Percentiles rank a stretch among this genome's conserved stretches.
These are phyloP conservation scores for Sebastes aleutianus DNA, from an alignment of 2,797 vertebrate species.

Conservation along the genomic window DNA sequence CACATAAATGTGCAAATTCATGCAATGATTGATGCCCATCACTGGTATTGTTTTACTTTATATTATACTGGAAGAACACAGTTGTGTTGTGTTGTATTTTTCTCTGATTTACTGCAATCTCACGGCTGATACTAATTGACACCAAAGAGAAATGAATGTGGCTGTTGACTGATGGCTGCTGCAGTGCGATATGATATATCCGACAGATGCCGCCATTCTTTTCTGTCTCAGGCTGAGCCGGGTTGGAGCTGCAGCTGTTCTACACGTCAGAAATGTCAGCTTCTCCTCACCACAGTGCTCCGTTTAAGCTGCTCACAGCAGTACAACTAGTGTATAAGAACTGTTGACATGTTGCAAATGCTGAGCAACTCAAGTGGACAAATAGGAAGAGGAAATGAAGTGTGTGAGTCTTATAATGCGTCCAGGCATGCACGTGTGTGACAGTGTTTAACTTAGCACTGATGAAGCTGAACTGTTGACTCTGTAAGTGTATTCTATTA, in stretches of 20 bases:
- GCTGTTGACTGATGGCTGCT: not conserved
- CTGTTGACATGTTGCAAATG: slow-evolving; percentile 16
- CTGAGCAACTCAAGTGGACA: not conserved
- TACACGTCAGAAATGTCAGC: slow-evolving; percentile 22
- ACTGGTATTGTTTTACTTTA: not conserved
- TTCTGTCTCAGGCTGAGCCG: not conserved
- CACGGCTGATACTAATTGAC: not conserved
- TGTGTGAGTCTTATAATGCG: slow-evolving; percentile 2
- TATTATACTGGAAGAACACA: not conserved
- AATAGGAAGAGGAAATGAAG: not conserved
- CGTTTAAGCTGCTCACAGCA: slow-evolving; percentile 4
- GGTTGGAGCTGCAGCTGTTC: slow-evolving; percentile 36
- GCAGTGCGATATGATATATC: slow-evolving; percentile 2
- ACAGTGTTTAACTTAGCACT: not conserved
- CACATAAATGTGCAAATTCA: not conserved
- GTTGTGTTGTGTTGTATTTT: not conserved
- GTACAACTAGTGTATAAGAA: not conserved
- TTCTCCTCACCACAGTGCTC: not conserved
- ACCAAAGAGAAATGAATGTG: not conserved
- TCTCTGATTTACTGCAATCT: not conserved
- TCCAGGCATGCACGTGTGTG: slow-evolving; percentile 2
- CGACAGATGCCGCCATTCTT: slow-evolving; percentile 7
- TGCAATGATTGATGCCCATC: not conserved
- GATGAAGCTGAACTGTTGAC: not conserved
- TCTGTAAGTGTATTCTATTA: not conserved